Conservation (phyloP, 92 coral and sea anemone genomes). For the Heteractis magnifica region DNA sequence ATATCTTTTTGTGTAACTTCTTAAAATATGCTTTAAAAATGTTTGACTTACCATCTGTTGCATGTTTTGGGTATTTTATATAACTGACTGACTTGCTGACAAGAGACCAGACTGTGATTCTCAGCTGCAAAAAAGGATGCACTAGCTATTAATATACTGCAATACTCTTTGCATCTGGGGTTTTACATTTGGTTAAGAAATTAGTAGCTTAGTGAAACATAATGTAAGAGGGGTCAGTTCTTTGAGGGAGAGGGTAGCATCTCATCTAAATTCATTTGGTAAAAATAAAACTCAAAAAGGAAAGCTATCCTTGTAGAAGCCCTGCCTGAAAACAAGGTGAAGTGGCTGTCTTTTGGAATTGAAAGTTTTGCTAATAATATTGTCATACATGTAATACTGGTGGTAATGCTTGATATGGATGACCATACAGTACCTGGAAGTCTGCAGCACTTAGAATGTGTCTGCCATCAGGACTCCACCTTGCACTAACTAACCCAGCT, state of each 20-base stretch:
- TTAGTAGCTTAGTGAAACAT: too few species aligned
- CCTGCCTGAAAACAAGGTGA: too few species aligned
- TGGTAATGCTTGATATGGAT: too few species aligned
- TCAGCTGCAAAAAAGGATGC: constrained; percentile 45
- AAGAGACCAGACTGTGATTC: constrained; percentile 97
- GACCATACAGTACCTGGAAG: constrained; percentile 67
- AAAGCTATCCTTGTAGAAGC: too few species aligned
- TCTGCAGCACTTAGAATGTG: constrained; percentile 93
- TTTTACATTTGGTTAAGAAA: too few species aligned
- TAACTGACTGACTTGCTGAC: constrained; percentile 95
- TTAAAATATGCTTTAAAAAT: neutral
- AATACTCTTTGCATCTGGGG: neutral
- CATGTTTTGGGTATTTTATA: constrained; percentile 91
- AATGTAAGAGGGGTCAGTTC: too few species aligned
- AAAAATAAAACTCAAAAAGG: too few species aligned
- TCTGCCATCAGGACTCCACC: constrained; percentile 99
- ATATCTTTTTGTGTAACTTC: neutral
- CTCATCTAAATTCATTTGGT: too few species aligned
- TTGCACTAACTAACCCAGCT: constrained; percentile 79
- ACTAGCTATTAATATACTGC: neutral
- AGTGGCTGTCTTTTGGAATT: too few species aligned
- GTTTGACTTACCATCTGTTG: constrained; percentile 64
- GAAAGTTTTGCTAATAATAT: too few species aligned
- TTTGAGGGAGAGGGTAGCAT: too few species aligned
- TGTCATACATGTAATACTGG: too few species aligned